Evolutionary conservation across 2,113 vertebrate genomes (phyloP).

Genomic region (Galbula dea): DNA sequence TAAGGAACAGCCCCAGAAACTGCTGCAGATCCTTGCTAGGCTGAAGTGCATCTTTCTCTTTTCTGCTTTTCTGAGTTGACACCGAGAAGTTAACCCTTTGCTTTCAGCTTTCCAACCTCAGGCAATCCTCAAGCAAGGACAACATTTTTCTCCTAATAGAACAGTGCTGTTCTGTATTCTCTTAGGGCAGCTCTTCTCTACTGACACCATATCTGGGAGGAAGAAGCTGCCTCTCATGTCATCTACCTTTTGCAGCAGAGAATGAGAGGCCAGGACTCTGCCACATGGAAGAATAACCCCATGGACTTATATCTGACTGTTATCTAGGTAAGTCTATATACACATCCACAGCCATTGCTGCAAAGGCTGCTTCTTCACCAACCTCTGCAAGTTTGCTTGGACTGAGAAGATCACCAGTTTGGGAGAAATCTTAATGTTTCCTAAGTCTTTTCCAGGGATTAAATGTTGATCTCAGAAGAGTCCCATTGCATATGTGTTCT

Average conservation of each 20-base stretch:
- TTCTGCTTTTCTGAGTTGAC: not conserved
- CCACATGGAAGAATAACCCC: not conserved
- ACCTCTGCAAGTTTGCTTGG: not conserved
- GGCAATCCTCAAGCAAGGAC: not conserved
- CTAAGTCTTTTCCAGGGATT: not conserved
- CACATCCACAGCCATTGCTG: not conserved
- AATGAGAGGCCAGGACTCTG: not conserved
- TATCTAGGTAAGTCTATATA: not conserved
- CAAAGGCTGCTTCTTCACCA: not conserved
- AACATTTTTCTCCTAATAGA: not conserved
- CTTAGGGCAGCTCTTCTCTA: too few species aligned
- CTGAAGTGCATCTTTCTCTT: not conserved
- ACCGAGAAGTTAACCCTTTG: not conserved
- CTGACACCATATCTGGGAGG: too few species aligned
- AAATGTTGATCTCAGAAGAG: not conserved
- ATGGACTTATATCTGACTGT: not conserved
- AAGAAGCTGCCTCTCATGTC: too few species aligned
- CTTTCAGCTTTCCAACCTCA: not conserved
- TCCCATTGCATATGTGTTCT: not conserved
- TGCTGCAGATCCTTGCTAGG: not conserved
- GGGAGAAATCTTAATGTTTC: not conserved
- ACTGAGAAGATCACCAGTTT: not conserved
- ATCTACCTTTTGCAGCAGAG: too few species aligned
- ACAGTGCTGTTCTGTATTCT: too few species aligned
- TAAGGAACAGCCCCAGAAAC: not conserved